phyloP scores from a whole-genome alignment of 2,113 vertebrate species.

The Oceanodroma tethys region DNA sequence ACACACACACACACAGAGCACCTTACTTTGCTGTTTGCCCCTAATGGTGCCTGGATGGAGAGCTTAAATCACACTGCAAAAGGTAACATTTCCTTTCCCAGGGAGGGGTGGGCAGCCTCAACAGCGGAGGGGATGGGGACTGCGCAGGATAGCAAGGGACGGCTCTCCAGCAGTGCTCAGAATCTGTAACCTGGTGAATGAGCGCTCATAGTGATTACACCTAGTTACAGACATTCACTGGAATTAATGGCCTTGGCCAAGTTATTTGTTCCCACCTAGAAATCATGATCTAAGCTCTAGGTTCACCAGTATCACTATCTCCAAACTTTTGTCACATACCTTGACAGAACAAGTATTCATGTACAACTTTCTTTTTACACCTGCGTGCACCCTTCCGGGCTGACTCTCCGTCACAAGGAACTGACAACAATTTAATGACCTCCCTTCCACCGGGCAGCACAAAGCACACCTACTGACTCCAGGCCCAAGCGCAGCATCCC shows the following conservation, averaged over 20 bases:
- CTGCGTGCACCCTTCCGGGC: not conserved
- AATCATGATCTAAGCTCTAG: not conserved
- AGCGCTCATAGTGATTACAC: accelerated
- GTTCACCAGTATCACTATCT: not conserved
- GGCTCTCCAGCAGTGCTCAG: not conserved
- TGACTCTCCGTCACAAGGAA: not conserved
- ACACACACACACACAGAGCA: not conserved
- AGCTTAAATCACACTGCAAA: not conserved
- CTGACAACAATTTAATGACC: not conserved
- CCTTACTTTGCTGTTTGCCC: not conserved
- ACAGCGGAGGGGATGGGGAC: not conserved
- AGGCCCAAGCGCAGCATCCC: not conserved
- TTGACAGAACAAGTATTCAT: not conserved
- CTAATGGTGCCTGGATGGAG: not conserved
- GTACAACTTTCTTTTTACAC: not conserved
- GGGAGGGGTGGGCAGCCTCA: not conserved
- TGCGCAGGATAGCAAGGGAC: not conserved
- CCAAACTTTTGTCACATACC: not conserved
- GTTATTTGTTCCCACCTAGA: not conserved
- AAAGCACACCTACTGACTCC: not conserved
- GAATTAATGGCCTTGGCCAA: not conserved
- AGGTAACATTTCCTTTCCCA: not conserved
- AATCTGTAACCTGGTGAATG: not conserved
- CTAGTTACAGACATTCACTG: not conserved
- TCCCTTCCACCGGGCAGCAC: not conserved